Conservation (phyloP, 2,888 invertebrate genomes). For the Pheosia tremula region DNA sequence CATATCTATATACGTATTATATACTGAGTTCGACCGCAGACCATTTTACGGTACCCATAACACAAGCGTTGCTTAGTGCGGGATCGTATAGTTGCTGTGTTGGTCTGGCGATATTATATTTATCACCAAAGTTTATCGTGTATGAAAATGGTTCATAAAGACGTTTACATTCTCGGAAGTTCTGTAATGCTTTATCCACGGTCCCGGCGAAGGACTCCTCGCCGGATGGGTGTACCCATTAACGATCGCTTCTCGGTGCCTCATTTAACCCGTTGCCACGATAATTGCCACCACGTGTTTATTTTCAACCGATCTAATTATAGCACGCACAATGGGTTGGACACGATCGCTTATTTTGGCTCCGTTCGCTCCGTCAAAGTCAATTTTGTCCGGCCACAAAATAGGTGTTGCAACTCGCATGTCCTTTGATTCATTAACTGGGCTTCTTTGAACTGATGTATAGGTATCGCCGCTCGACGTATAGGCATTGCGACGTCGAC, state of each 20-base stretch:
- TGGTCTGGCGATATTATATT: conserved; percentile 31
- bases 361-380: conserved; percentile 77
- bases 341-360: conserved; percentile 81
- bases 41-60: too few relatives aligned
- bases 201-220: conserved; percentile 56
- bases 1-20: too few relatives aligned
- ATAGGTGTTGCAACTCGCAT: conserved; percentile 78
- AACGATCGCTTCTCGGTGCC: conserved; percentile 79
- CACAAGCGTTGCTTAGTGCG: too few relatives aligned
- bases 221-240: conserved; percentile 80
- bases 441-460: conserved; percentile 78
- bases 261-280: conserved; percentile 83
- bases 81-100: too few relatives aligned
- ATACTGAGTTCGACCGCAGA: too few relatives aligned
- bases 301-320: conserved; percentile 81
- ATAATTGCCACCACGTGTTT: conserved; percentile 85
- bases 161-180: conserved; percentile 63
- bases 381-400: conserved; percentile 76
- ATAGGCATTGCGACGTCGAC: conserved; percentile 49
- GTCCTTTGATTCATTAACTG: conserved; percentile 81
- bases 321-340: conserved; percentile 82
- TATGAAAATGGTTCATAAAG: conserved; percentile 53
- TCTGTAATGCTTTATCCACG: conserved; percentile 61
- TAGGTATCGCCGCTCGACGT: conserved; percentile 43
- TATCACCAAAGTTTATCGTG: conserved; percentile 50